phyloP scores from a whole-genome alignment of 64 coral and sea anemone species.

The Dendronephthya gigantea region DNA sequence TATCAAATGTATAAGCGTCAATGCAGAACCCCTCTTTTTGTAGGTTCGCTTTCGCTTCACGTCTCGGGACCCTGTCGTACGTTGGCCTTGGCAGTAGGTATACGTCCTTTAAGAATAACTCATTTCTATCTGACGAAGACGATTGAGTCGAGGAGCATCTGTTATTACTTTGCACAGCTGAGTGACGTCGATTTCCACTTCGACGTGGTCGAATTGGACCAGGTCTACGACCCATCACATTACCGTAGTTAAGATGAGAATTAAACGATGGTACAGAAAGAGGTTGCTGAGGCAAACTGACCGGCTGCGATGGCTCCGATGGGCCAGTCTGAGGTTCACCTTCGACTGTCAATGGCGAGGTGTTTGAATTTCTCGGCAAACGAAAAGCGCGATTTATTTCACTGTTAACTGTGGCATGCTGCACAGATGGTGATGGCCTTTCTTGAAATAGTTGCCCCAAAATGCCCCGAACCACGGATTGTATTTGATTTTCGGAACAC shows the following conservation, averaged over 20 bases:
- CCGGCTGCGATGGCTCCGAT: background rate
- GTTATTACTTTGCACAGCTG: background rate
- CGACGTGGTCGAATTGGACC: background rate
- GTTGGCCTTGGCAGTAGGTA: background rate
- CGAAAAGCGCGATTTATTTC: background rate
- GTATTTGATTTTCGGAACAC: background rate
- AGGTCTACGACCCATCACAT: background rate
- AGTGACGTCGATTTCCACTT: background rate
- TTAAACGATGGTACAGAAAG: background rate
- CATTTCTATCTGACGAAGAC: background rate
- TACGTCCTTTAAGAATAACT: background rate
- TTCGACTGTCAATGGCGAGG: background rate
- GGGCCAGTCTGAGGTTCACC: no score
- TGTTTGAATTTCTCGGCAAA: background rate
- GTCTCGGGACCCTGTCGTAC: background rate
- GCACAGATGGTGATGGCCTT: background rate
- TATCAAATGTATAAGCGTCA: background rate
- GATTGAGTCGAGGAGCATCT: background rate
- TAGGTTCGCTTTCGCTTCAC: background rate
- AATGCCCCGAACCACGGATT: background rate
- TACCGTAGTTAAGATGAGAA: background rate
- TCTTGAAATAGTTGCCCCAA: background rate
- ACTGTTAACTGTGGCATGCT: background rate
- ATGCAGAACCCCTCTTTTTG: background rate
- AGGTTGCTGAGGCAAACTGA: background rate